Evolutionary conservation across 2,888 invertebrate genomes (phyloP), one percentile per base, ranked within the genome.

Genomic region (Hypomecis atomaria): DNA sequence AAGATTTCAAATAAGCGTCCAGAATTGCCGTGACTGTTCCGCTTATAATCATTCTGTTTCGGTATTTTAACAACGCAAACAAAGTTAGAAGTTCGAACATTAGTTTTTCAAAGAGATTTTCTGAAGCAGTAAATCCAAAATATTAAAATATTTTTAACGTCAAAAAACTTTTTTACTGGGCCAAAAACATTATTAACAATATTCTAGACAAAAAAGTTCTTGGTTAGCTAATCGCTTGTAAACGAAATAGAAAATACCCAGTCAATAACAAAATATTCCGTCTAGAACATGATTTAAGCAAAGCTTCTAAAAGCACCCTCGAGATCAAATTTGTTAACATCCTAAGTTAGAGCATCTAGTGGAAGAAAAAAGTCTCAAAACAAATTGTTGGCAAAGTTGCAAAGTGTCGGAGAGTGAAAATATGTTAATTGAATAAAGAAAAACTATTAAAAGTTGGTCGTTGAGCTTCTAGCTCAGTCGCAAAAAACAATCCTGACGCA

Each of bases 371-470:
- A 88, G 83, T 83, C 81, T 85, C 87, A 76, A 90, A 90, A 90
- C 90, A 89, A 90, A 88, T 90, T 89, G 89, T 90, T 89, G 84
- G 88, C 90, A 87, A 90, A 88, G 88, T 85, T 81, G 84, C 84
- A 84, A 89, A 90, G 89, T 90, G 90, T 89, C 90, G 86, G 84
- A 86, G 84, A 88, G 85, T 86, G 82, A 90, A 91, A 90, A 90
- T 90, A 91, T 91, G 91, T 90, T 92, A 91, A 92, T 92, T 90
- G 90, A 90, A 92, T 90, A 90, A 90, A 89, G 90, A 87, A 92
- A 91, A 90, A 90, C 90, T 90, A 90, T 90, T 92, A 91, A 90
- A 92, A 92, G 85, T 92, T 91, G 78, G 75, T 77, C 83, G 76
- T 81, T 65, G 82, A 84, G 83, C 85, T 87, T 86, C 86, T 82